These are phyloP conservation scores for Caenorhabditis sp. DNA, from an alignment of 2,888 invertebrate genomes.

Conservation along the genomic window DNA sequence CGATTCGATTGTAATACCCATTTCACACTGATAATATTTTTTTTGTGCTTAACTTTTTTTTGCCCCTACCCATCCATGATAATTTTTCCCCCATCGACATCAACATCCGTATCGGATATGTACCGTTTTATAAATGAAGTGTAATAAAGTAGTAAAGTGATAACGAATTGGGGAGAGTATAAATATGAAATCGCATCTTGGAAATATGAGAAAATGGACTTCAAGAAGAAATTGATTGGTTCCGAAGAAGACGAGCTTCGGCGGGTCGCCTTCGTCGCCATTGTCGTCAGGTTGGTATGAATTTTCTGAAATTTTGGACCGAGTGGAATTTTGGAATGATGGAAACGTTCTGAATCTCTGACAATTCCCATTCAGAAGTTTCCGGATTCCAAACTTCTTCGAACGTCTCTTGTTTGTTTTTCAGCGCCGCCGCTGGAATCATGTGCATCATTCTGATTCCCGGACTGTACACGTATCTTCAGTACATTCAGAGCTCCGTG, in stretches of 20 bases:
- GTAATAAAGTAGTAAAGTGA: slow-evolving; percentile 54
- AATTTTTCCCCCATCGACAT: neutral
- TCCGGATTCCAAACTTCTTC: too few species aligned
- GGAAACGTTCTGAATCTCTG: neutral
- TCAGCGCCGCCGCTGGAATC: slow-evolving; percentile 69
- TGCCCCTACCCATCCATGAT: neutral
- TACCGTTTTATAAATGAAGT: neutral
- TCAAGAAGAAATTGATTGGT: slow-evolving; percentile 36
- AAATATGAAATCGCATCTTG: neutral
- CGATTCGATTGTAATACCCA: neutral
- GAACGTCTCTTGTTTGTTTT: slow-evolving; percentile 23
- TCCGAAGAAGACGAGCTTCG: slow-evolving; percentile 66
- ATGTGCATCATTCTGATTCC: slow-evolving; percentile 73
- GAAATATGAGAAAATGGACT: slow-evolving; percentile 29
- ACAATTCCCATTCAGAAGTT: too few species aligned
- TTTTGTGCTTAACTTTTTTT: neutral
- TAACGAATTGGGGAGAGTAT: slow-evolving; percentile 2
- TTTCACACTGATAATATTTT: neutral
- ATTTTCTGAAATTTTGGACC: neutral
- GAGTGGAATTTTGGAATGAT: neutral
- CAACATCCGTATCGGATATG: neutral
- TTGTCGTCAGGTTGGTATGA: slow-evolving; percentile 57
- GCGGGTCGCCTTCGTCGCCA: slow-evolving; percentile 58
- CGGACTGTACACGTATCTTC: slow-evolving; percentile 72
- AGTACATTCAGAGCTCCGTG: slow-evolving; percentile 72